phyloP scores from a whole-genome alignment of 2,113 vertebrate genomes.

The Typhlomys cinereus region DNA sequence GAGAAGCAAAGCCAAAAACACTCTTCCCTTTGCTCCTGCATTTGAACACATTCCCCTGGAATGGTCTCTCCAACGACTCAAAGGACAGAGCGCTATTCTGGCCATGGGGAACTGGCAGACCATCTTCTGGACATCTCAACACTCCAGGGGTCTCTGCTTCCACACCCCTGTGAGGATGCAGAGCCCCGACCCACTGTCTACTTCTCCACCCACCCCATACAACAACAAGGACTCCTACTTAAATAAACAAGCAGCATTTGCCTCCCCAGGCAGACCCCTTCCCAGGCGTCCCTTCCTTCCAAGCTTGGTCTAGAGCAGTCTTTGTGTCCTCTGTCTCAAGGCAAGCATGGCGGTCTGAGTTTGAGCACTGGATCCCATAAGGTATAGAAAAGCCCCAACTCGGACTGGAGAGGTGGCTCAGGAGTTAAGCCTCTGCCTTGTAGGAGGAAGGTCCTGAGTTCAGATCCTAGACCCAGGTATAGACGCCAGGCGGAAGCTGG shows the following conservation, averaged over 20 bases:
- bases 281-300: not conserved
- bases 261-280: not conserved
- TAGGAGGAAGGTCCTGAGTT: too few species aligned
- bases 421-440: too few species aligned
- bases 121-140: not conserved
- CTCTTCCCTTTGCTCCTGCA: not conserved
- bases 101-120: not conserved
- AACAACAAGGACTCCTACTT: not conserved
- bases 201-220: not conserved
- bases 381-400: too few species aligned
- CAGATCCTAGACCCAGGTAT: too few species aligned
- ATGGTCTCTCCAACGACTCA: not conserved
- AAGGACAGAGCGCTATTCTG: not conserved
- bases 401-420: too few species aligned
- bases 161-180: fast-evolving
- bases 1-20: not conserved
- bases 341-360: too few species aligned
- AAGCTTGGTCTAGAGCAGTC: not conserved
- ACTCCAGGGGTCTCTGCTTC: not conserved
- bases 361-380: too few species aligned
- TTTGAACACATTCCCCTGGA: not conserved
- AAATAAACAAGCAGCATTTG: not conserved
- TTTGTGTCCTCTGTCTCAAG: not conserved
- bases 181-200: not conserved
- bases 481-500: too few species aligned